Base-by-base conservation (phyloP, 1,140 invertebrate species). In the Periplaneta americana region DNA sequence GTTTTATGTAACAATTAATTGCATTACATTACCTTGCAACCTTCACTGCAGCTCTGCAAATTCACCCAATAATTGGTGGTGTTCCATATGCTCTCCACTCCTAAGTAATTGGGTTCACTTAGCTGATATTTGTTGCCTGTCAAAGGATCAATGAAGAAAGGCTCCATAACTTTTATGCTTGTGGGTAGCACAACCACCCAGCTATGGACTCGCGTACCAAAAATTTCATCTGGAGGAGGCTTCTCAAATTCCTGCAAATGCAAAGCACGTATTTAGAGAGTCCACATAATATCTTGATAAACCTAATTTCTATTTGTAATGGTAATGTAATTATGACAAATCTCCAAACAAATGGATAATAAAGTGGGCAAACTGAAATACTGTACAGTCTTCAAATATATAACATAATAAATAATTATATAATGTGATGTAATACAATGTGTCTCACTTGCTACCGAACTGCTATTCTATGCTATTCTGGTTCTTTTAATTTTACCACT, bases 11-110 rank as follows among this genome's bases (percentile, higher is more conserved):
- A 48, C 8, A 2, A 39, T 39, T 39, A 17, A 39, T 4, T 11
- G 37, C 37, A 11, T 15, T 17, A 15, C 1, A 1, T 2, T 66
- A 80, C 78, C 57, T 77, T 39, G 34, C 89, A 87, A 28, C 89
- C 89, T 18, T 89, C 85, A 0, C 86, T 86, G 81, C 90, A 90
- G 34, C 89, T 88, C 87, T 95, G 92, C 89, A 94, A 89, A 88
- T 95, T 93, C 28, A 94, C 91, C 92, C 96, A 98, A 88, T 97
- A 98, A 88, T 98, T 98, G 74, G 91, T 86, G 85, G 97, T 89
- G 85, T 97, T 98, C 92, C 96, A 98, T 74, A 98, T 87, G 82
- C 93, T 93, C 84, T 98, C 96, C 13, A 98, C 89, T 0, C 93
- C 91, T 34, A 94, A 91, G 85, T 97, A 98, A 74, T 93, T 89